These are phyloP conservation scores for Nibea coibor DNA, from an alignment of 2,113 vertebrate species.

Conservation along the genomic window DNA sequence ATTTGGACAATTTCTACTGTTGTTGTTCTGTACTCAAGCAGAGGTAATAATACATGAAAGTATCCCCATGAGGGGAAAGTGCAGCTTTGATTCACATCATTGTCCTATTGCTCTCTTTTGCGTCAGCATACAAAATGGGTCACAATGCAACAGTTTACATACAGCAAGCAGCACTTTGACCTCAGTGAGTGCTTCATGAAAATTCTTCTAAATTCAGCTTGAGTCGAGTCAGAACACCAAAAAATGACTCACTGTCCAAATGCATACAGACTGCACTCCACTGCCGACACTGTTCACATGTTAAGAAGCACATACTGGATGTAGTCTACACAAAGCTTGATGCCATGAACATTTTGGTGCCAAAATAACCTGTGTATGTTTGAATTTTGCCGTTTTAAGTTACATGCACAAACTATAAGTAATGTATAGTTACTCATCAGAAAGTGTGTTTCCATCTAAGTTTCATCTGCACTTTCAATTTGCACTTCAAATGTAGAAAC, in stretches of 20 bases:
- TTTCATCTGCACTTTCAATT: background rate
- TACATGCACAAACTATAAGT: background rate
- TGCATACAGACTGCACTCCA: slow-evolving; percentile 11
- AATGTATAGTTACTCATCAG: background rate
- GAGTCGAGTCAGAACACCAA: slow-evolving; percentile 6
- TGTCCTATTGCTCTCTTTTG: background rate
- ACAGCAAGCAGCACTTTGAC: background rate
- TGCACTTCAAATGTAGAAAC: background rate
- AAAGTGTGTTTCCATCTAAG: background rate
- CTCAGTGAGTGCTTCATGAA: background rate
- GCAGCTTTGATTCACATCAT: background rate
- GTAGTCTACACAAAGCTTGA: slow-evolving; percentile 22
- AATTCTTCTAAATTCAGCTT: background rate
- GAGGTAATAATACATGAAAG: background rate
- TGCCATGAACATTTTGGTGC: slow-evolving; percentile 22
- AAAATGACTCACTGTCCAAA: slow-evolving; percentile 5
- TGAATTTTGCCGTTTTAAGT: background rate
- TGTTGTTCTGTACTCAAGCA: background rate
- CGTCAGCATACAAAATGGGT: background rate
- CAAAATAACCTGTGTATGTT: background rate
- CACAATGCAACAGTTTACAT: background rate
- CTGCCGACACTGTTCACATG: slow-evolving; percentile 6
- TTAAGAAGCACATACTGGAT: slow-evolving; percentile 12
- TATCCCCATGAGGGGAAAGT: background rate
- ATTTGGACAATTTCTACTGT: background rate